phyloP scores from a whole-genome alignment of 2,888 invertebrate genomes.

The Crioceris asparagi region DNA sequence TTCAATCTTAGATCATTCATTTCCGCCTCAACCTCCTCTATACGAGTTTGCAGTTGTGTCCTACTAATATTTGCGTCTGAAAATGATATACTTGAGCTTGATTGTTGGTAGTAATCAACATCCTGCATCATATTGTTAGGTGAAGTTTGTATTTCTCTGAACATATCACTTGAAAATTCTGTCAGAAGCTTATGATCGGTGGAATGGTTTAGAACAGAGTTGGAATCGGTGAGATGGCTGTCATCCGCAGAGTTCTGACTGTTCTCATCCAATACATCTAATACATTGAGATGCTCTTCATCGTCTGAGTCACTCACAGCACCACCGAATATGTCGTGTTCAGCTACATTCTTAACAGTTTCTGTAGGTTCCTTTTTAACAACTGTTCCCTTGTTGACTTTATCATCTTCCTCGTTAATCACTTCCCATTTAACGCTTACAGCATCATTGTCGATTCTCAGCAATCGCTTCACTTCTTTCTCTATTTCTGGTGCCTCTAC shows the following conservation, averaged over 20 bases:
- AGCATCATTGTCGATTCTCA: constrained; percentile 89
- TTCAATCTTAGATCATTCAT: constrained; percentile 64
- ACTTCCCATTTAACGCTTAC: constrained; percentile 79
- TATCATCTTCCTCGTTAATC: constrained; percentile 76
- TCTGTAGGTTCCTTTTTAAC: constrained; percentile 35
- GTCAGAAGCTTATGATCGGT: constrained; percentile 42
- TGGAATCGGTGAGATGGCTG: constrained; percentile 61
- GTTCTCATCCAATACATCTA: constrained; percentile 64
- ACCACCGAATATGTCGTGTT: constrained; percentile 86
- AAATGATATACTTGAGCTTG: constrained; percentile 24
- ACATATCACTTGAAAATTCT: constrained; percentile 54
- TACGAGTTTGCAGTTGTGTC: constrained; percentile 41
- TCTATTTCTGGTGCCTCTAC: constrained; percentile 97
- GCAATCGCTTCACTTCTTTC: constrained; percentile 88
- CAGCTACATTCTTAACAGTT: constrained; percentile 41
- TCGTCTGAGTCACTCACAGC: constrained; percentile 86
- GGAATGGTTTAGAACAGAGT: constrained; percentile 42
- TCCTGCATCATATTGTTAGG: constrained; percentile 30
- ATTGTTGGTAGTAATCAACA: constrained; percentile 34
- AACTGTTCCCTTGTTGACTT: constrained; percentile 37
- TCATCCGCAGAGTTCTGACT: constrained; percentile 65
- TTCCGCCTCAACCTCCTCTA: constrained; percentile 63
- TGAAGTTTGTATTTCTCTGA: constrained; percentile 34
- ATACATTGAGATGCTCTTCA: constrained; percentile 56
- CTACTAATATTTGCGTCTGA: constrained; percentile 26